Evolutionary conservation across 2,113 vertebrate genomes (phyloP), one percentile per base, ranked within the genome.

Genomic region (Plectropomus leopardus): DNA sequence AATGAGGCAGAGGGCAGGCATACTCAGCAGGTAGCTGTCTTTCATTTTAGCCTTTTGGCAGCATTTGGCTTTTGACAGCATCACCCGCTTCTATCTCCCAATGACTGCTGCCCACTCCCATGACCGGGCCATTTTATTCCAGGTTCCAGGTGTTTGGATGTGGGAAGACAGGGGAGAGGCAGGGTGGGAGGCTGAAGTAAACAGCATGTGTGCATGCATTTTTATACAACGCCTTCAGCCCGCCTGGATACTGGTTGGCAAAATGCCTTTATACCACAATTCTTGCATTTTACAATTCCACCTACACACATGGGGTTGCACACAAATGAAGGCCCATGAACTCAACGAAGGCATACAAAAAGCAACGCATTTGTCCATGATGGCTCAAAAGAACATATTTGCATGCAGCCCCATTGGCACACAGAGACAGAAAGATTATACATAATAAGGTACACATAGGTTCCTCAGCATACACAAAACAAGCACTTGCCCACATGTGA

Each of bases 161-260:
- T 92, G 84, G 81, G 85, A 86, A 89, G 90, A 84, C 88, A 84
- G 86, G 66, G 84, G 47, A 85, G 69, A 70, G 48, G 40, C 64
- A 79, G 85, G 87, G 88, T 93, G 89, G 90, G 91, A 91, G 78
- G 83, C 74, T 86, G 86, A 50, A 92, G 90, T 89, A 90, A 92
- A 92, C 92, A 94, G 86, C 92, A 92, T 92, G 93, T 92, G 89
- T 91, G 87, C 82, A 88, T 93, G 89, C 89, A 93, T 94, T 94
- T 94, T 92, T 80, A 94, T 93, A 78, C 84, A 86, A 89, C 59
- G 64, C 86, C 91, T 80, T 86, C 87, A 87, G 78, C 83, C 77
- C 78, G 80, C 74, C 85, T 72, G 74, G 75, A 82, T 82, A 75
- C 51, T 71, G 4, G 40, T 70, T 91, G 90, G 90, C 92, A 90